phyloP scores from a whole-genome alignment of 2,113 vertebrate species.

The Orthonyx spaldingii region DNA sequence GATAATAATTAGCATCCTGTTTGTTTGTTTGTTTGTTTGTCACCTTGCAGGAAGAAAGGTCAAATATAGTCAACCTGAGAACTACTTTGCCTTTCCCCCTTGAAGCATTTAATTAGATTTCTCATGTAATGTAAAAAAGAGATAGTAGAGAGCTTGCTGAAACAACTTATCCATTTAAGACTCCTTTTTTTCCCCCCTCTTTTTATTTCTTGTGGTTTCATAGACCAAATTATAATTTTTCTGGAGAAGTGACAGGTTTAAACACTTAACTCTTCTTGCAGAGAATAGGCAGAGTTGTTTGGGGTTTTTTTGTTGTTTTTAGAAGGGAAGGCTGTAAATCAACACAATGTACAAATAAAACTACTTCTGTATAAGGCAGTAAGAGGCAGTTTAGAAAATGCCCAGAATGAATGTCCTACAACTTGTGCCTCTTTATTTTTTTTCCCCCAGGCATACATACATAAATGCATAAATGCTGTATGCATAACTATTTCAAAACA shows the following conservation, averaged over 20 bases:
- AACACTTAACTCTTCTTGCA: background rate
- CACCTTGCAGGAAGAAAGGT: conserved; percentile 26
- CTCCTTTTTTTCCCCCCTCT: fast-evolving
- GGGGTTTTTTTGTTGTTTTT: background rate
- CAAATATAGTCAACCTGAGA: background rate
- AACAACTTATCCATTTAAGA: background rate
- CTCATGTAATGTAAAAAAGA: background rate
- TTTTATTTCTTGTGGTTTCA: background rate
- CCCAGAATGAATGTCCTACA: background rate
- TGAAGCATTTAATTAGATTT: conserved; percentile 34
- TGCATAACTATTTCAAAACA: background rate
- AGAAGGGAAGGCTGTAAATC: background rate
- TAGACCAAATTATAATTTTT: background rate
- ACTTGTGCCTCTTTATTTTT: background rate
- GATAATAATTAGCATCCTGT: conserved; percentile 37
- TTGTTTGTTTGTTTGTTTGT: conserved; percentile 21
- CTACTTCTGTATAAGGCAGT: background rate
- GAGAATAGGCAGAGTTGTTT: background rate
- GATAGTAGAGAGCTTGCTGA: background rate
- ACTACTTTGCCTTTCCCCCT: conserved; percentile 1
- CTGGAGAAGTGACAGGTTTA: background rate
- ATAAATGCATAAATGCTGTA: background rate
- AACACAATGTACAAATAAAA: background rate
- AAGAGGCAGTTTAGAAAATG: background rate
- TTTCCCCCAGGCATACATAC: fast-evolving